Evolutionary conservation across 2,113 vertebrate genomes (phyloP).

Genomic region (Saguinus imperator): DNA sequence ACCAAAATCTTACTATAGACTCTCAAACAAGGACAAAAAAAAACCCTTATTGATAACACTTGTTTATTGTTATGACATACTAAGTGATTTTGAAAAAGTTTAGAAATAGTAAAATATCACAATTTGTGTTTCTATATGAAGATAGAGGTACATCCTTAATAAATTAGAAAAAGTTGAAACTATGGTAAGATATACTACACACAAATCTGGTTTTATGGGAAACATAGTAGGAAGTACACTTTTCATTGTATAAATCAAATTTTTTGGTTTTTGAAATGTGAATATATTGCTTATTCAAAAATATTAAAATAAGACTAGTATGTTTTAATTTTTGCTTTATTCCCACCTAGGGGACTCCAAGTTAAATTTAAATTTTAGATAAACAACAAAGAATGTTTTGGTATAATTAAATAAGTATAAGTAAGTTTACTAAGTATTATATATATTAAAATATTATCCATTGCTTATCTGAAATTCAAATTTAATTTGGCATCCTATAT

Average conservation of each 20-base stretch:
- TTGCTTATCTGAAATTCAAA: slow-evolving; percentile 16
- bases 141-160: not conserved
- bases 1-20: not conserved
- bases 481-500: not conserved
- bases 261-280: not conserved
- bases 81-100: not conserved
- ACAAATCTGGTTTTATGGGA: not conserved
- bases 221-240: not conserved
- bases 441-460: not conserved
- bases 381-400: not conserved
- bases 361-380: not conserved
- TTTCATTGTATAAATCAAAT: not conserved
- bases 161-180: slow-evolving; percentile 4
- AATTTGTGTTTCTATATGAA: not conserved
- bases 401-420: not conserved
- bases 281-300: slow-evolving; percentile 4
- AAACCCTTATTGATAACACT: not conserved
- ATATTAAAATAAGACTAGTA: not conserved
- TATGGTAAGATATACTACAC: not conserved
- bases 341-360: not conserved
- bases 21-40: not conserved
- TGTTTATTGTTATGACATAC: not conserved
- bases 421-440: not conserved
- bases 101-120: not conserved
- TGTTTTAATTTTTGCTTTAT: not conserved